A percentile compares a stretch with the other conserved stretches of the same genome.
phyloP scores from a whole-genome alignment of 2,113 vertebrate species.

The Python bivittatus region DNA sequence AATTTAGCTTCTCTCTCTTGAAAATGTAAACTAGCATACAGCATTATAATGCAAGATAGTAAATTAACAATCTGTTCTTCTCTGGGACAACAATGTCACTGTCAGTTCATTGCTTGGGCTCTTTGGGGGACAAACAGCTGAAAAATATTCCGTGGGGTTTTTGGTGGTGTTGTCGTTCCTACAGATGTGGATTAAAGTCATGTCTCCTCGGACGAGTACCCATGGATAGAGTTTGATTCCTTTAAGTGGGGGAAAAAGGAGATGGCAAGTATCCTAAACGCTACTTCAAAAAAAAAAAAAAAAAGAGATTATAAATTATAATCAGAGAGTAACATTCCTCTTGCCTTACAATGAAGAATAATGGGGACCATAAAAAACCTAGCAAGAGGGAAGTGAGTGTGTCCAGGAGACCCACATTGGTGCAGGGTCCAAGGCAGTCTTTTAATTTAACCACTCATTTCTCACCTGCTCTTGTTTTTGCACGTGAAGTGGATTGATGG shows the following conservation, averaged over 20 bases:
- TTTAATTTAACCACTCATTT: slow-evolving; percentile 42
- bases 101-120: background rate
- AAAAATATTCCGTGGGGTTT: background rate
- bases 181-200: background rate
- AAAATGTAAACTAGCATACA: background rate
- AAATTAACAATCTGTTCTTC: background rate
- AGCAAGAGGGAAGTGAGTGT: slow-evolving; percentile 22
- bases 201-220: background rate
- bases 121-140: background rate
- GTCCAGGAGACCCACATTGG: background rate
- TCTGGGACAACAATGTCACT: background rate
- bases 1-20: background rate
- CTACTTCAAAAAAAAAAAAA: background rate
- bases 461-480: slow-evolving; percentile 2
- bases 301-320: background rate
- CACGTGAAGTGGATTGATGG: background rate
- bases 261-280: slow-evolving; percentile 19
- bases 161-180: too few species aligned
- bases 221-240: background rate
- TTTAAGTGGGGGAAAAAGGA: background rate
- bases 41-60: background rate
- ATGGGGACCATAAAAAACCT: slow-evolving; percentile 25
- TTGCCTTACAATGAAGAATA: slow-evolving; percentile 27
- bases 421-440: background rate
- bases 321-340: background rate